phyloP scores from a whole-genome alignment of 2,888 invertebrate species.

The Matsumyia berberina region DNA sequence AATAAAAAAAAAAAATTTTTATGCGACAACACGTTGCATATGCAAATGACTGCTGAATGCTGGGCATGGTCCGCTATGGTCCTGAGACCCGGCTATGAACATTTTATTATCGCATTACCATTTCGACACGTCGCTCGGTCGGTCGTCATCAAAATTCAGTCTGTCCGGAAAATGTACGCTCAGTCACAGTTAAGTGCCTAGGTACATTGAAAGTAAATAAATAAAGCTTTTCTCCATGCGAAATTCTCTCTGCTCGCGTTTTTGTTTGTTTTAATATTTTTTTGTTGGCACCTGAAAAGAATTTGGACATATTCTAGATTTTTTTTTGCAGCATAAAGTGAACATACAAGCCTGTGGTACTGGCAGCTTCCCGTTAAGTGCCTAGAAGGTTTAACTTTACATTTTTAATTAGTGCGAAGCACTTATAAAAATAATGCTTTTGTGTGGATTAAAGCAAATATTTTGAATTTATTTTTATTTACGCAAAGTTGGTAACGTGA shows the following conservation, averaged over 20 bases:
- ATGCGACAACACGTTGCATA: constrained; percentile 47
- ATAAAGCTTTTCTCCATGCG: constrained; percentile 7
- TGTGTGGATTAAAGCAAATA: no score
- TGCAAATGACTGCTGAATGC: constrained; percentile 51
- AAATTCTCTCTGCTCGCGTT: background rate
- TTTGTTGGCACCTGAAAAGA: no score
- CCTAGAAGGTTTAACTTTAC: no score
- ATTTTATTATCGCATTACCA: constrained; percentile 47
- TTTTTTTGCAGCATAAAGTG: no score
- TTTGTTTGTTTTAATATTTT: background rate
- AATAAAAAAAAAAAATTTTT: constrained; percentile 27
- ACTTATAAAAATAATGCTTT: no score
- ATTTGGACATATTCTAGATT: no score
- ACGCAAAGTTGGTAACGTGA: no score
- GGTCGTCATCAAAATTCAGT: constrained; percentile 29
- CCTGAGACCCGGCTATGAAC: background rate
- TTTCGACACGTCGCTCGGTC: constrained; percentile 25
- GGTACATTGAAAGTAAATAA: constrained; percentile 33
- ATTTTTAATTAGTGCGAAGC: no score
- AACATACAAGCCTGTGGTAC: no score
- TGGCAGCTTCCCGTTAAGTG: no score
- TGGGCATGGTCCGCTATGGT: background rate
- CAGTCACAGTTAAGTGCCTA: constrained; percentile 44
- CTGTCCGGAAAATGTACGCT: constrained; percentile 38
- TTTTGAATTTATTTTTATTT: no score